Percentiles rank a stretch among this genome's conserved stretches.
phyloP scores from a whole-genome alignment of 2,888 invertebrate genomes.

The Acrobeloides nanus region DNA sequence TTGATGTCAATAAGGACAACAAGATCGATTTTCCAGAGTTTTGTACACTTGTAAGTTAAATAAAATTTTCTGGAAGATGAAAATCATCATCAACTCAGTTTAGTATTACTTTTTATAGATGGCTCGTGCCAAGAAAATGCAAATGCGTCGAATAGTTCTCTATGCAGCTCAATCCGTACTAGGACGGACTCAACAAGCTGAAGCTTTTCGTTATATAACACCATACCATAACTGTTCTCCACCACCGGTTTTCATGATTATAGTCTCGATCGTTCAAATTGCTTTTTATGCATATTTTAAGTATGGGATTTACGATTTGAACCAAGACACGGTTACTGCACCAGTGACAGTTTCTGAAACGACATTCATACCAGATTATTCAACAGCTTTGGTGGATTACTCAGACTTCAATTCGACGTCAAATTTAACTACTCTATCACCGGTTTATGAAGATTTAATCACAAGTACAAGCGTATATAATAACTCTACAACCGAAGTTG shows the following conservation, averaged over 20 bases:
- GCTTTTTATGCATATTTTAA: constrained; percentile 60
- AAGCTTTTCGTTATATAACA: constrained; percentile 54
- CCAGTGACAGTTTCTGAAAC: too few species aligned
- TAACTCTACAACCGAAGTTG: too few species aligned
- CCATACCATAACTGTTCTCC: constrained; percentile 88
- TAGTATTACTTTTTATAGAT: too few species aligned
- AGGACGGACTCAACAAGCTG: constrained; percentile 34
- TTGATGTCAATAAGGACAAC: constrained; percentile 53
- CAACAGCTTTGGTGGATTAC: too few species aligned
- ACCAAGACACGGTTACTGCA: too few species aligned
- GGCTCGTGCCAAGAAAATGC: constrained; percentile 40
- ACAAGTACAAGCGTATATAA: too few species aligned
- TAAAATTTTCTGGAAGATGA: constrained; percentile 1
- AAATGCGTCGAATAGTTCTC: constrained; percentile 35
- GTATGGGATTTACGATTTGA: too few species aligned
- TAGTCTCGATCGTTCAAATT: constrained; percentile 70
- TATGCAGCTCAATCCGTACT: constrained; percentile 44
- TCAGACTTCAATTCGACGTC: too few species aligned
- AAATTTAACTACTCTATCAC: too few species aligned
- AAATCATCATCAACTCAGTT: too few species aligned
- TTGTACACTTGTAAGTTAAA: constrained; percentile 52
- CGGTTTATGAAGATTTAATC: too few species aligned
- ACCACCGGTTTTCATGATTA: constrained; percentile 79
- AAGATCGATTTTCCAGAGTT: constrained; percentile 56
- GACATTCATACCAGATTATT: too few species aligned